Evolutionary conservation across 1,140 invertebrate species (phyloP).

Genomic region (Penaeus indicus): DNA sequence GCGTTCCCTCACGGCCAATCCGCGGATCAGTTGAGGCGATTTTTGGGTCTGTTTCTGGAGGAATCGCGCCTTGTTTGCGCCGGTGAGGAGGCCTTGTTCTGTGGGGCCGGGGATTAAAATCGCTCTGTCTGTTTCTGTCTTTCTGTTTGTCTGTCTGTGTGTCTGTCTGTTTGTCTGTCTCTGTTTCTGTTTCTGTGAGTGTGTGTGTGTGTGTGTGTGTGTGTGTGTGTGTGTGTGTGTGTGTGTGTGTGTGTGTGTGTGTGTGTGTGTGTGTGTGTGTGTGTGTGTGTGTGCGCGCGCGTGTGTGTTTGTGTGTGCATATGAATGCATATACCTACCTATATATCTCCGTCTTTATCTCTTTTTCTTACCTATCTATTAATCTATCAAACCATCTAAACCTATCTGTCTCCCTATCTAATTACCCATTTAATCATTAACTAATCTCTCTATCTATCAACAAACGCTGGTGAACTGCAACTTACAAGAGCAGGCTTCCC

Average conservation of each 20-base stretch:
- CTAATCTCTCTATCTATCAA: neutral
- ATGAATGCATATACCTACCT: slow-evolving; percentile 28
- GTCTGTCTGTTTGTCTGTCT: neutral
- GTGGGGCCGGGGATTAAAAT: no score
- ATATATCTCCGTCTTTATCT: slow-evolving; percentile 27
- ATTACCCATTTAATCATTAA: neutral
- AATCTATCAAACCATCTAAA: neutral
- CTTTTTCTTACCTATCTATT: neutral
- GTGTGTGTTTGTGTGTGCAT: slow-evolving; percentile 28
- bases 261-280: neutral
- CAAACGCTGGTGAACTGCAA: neutral
- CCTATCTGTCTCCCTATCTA: neutral
- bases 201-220: neutral
- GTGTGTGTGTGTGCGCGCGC: neutral
- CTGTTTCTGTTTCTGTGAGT: neutral
- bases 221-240: neutral
- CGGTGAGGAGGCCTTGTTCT: neutral
- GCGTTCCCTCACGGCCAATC: neutral
- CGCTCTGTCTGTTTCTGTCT: neutral
- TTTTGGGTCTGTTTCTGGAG: neutral
- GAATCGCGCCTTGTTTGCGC: neutral
- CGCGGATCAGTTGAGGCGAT: neutral
- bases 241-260: slow-evolving; percentile 25
- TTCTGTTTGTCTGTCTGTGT: neutral
- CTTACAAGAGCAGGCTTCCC: no score